Percentiles rank a stretch among this genome's conserved stretches.
Conservation (phyloP, 1,140 invertebrate genomes). For the Atopsyche davidsoni region DNA sequence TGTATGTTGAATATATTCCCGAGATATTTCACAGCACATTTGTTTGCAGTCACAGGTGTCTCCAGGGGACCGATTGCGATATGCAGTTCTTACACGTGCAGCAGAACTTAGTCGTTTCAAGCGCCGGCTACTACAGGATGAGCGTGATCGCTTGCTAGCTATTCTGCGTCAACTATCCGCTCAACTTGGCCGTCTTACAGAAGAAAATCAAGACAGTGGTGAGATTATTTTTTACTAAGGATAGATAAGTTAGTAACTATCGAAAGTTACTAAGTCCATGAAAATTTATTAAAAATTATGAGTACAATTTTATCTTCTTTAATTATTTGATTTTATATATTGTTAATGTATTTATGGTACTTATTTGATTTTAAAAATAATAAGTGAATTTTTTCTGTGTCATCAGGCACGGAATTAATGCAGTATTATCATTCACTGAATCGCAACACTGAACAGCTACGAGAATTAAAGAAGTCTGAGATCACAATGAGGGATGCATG, state of each 20-base stretch:
- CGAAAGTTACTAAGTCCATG: too few relatives aligned
- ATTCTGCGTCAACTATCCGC: conserved; percentile 44
- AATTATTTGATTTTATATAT: conserved; percentile 1
- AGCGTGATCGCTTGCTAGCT: conserved; percentile 40
- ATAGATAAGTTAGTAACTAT: too few relatives aligned
- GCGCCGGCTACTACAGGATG: conserved; percentile 42
- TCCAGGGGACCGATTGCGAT: conserved; percentile 43
- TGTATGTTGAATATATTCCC: too few relatives aligned
- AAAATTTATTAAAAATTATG: not conserved
- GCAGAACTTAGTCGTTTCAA: conserved; percentile 45
- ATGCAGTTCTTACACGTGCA: conserved; percentile 42
- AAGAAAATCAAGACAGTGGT: conserved; percentile 47
- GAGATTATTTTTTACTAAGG: too few relatives aligned
- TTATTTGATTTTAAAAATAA: too few relatives aligned
- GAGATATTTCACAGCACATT: not conserved
- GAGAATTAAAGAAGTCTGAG: conserved; percentile 36
- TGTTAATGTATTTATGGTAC: too few relatives aligned
- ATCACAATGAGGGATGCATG: conserved; percentile 36
- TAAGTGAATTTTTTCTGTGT: too few relatives aligned
- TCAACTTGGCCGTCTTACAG: conserved; percentile 37
- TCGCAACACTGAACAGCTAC: conserved; percentile 34
- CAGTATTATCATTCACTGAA: conserved; percentile 42
- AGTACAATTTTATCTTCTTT: not conserved
- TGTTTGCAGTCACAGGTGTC: conserved; percentile 42
- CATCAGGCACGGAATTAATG: conserved; percentile 44